Evolutionary conservation across 2,888 invertebrate genomes (phyloP), one percentile per base, ranked within the genome.

Genomic region (Drosophila bunnanda): DNA sequence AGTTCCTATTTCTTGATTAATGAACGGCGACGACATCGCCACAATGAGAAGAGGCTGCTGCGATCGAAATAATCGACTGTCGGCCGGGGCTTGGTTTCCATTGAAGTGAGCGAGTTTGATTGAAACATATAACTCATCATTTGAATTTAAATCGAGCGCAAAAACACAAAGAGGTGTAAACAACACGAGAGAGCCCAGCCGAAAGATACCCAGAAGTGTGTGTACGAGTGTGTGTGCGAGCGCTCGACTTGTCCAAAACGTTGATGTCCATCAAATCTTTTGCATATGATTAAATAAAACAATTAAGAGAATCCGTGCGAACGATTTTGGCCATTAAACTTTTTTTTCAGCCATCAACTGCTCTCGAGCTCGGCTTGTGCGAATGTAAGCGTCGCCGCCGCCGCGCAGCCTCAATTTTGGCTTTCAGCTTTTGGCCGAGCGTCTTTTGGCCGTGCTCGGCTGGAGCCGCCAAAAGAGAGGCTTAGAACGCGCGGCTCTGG

Each of bases 261-360:
- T 67, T 73, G 88, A 71, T 89, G 84, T 86, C 87, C 87, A 88
- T 89, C 89, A 86, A 86, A 89, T 80, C 78, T 80, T 89, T 89
- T 80, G 89, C 89, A 89, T 88, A 86, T 70, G 72, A 76, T 88
- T 89, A 85, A 82, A 78, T 80, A 88, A 88, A 86, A 89, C 88
- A 86, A 86, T 89, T 80, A 85, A 89, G 88, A 80, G 88, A 89
- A 82, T 82, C 74, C 68, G 73, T 76, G 68, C 73, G 68, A 85
- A 44, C 75, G 86, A 78, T 74, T 85, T 84, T 67, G 75, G 57
- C 75, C 65, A 77, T 78, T 75, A 77, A 78, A 74, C 48, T 43
- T 64, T 66, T 73, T 71, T 67, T 66, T 76, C 48, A 69, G 61
- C 55, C 58, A 54, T 56, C 71, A 70, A 64, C 71, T 53, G 71